Conservation (phyloP, 1,140 invertebrate species). For the Platorchestia sp. region DNA sequence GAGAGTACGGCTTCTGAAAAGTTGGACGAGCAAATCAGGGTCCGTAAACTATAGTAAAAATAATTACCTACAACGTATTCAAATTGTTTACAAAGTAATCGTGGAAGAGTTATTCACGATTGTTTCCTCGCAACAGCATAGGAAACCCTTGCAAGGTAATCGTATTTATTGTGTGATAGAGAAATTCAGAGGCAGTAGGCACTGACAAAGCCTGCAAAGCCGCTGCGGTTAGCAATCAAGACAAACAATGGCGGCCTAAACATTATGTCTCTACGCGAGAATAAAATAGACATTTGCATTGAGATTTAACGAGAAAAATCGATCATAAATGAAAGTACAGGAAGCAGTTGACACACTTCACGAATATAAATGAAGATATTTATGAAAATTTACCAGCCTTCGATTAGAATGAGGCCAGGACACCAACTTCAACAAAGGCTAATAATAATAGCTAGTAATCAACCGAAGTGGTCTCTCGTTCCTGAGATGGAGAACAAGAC, state of each 20-base stretch:
- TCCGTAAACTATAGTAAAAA: neutral
- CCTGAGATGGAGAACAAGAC: neutral
- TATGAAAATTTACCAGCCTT: no score
- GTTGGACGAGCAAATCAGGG: neutral
- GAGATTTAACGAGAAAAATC: neutral
- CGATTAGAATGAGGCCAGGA: neutral
- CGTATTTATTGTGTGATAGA: neutral
- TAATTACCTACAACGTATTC: neutral
- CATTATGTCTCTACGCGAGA: neutral
- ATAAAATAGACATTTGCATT: neutral
- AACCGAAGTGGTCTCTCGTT: neutral
- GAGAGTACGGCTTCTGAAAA: neutral
- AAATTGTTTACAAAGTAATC: neutral
- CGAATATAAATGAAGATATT: neutral
- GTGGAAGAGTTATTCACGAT: neutral
- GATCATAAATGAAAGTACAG: neutral
- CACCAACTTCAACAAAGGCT: neutral
- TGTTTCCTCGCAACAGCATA: neutral
- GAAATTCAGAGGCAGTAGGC: neutral
- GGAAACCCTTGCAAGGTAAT: neutral
- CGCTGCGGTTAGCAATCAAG: neutral
- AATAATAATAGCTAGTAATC: neutral
- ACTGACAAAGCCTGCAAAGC: neutral
- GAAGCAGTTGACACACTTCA: neutral
- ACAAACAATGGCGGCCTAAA: neutral